These are phyloP conservation scores for Paracentrotus lividus DNA, from an alignment of 53 echinoderm and acorn worm species.

Conservation along the genomic window DNA sequence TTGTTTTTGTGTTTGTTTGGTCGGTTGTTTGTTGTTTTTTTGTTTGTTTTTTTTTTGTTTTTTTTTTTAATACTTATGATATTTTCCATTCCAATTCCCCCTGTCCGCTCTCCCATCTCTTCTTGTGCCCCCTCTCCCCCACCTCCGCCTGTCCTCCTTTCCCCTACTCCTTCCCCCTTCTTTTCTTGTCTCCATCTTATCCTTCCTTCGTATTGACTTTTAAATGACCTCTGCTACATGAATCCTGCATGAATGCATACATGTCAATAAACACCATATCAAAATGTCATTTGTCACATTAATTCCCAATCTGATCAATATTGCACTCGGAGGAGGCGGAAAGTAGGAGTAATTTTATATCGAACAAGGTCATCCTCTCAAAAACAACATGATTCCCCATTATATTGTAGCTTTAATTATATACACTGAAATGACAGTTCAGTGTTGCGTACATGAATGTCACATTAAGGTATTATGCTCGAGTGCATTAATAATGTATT, in stretches of 20 bases:
- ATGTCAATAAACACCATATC: not conserved
- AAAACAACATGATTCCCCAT: not conserved
- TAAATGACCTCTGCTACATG: constrained; percentile 6
- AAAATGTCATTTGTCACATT: not conserved
- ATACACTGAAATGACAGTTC: not conserved
- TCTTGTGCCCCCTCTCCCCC: not conserved
- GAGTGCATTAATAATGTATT: not conserved
- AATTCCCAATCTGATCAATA: not conserved
- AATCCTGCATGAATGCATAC: not conserved
- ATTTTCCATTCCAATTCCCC: too few species aligned
- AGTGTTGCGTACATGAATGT: not conserved
- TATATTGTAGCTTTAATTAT: not conserved
- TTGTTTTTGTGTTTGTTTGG: too few species aligned
- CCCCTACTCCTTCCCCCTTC: not conserved
- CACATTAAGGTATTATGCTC: not conserved
- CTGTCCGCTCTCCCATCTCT: not conserved
- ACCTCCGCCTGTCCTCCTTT: not conserved
- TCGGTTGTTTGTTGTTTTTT: too few species aligned
- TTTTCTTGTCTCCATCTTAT: not conserved
- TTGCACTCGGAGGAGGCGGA: not conserved
- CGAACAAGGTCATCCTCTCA: not conserved
- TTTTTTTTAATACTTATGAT: not conserved
- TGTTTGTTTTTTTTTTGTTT: not conserved
- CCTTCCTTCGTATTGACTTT: not conserved
- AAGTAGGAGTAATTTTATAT: not conserved